Percentiles rank a stretch among this genome's conserved stretches.
Conservation (phyloP, 1,140 invertebrate genomes). For the Cepaea nemoralis region DNA sequence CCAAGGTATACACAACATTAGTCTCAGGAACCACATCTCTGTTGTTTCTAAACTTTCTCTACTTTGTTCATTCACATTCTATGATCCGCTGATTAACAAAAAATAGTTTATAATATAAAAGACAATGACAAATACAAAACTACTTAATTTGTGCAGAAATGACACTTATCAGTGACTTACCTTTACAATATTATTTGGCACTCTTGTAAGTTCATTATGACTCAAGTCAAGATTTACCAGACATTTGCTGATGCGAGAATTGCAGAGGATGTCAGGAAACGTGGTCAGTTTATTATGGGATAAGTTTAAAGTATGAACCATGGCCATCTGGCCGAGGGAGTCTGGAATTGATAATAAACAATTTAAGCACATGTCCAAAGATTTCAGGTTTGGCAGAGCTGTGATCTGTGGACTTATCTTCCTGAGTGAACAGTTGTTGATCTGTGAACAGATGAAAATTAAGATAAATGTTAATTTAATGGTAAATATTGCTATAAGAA, state of each 20-base stretch:
- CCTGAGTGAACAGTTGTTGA: background rate
- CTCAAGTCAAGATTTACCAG: background rate
- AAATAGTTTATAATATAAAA: no score
- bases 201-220: background rate
- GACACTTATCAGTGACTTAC: no score
- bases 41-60: no score
- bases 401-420: conserved; percentile 17
- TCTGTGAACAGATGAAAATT: background rate
- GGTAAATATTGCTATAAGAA: no score
- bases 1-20: no score
- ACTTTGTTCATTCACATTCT: no score
- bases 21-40: no score
- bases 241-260: background rate
- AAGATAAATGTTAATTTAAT: no score
- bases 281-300: background rate
- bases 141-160: no score
- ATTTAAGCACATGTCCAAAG: conserved; percentile 4
- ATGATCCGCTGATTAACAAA: no score
- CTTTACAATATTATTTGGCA: conserved; percentile 12
- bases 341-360: background rate
- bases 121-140: no score
- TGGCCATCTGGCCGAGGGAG: background rate
- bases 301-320: background rate
- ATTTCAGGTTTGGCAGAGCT: background rate
- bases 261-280: conserved; percentile 3